Percentiles rank a stretch among this genome's conserved stretches.
phyloP scores from a whole-genome alignment of 2,888 invertebrate species.

The Sussaba pulchella region DNA sequence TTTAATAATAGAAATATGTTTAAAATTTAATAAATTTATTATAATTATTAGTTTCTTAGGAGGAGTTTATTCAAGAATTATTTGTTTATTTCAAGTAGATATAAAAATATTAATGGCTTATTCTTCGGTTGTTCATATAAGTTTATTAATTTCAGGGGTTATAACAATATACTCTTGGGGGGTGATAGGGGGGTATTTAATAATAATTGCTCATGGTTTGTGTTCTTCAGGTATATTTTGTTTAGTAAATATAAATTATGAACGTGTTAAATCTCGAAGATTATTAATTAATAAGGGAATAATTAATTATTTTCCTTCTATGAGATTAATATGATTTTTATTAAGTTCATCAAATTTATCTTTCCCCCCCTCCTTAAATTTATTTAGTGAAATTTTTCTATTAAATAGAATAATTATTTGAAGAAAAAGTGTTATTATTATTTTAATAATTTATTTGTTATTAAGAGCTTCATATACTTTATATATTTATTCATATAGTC shows the following conservation, averaged over 20 bases:
- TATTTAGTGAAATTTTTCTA: slow-evolving; percentile 85
- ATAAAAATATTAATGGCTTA: slow-evolving; percentile 91
- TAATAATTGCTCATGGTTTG: slow-evolving; percentile 89
- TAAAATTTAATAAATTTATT: slow-evolving; percentile 86
- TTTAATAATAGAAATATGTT: slow-evolving; percentile 84
- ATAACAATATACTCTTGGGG: slow-evolving; percentile 86
- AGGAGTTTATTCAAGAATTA: slow-evolving; percentile 87
- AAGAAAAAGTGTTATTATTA: slow-evolving; percentile 85
- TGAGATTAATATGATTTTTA: slow-evolving; percentile 89
- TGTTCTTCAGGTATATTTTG: slow-evolving; percentile 89
- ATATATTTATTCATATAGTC: slow-evolving; percentile 87
- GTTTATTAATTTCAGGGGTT: slow-evolving; percentile 87
- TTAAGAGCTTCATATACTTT: slow-evolving; percentile 88
- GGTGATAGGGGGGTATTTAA: slow-evolving; percentile 85
- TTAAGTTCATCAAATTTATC: slow-evolving; percentile 88
- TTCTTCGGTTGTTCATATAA: slow-evolving; percentile 90
- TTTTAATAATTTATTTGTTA: slow-evolving; percentile 86
- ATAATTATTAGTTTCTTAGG: slow-evolving; percentile 86
- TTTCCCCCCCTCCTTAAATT: slow-evolving; percentile 89
- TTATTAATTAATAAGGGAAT: slow-evolving; percentile 88
- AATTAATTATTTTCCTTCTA: slow-evolving; percentile 86
- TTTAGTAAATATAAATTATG: slow-evolving; percentile 88
- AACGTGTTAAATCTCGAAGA: slow-evolving; percentile 87
- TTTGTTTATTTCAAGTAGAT: slow-evolving; percentile 89
- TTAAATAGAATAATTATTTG: slow-evolving; percentile 77